These are phyloP conservation scores for Leucoma salicis DNA, from an alignment of 2,888 invertebrate species.

Conservation along the genomic window DNA sequence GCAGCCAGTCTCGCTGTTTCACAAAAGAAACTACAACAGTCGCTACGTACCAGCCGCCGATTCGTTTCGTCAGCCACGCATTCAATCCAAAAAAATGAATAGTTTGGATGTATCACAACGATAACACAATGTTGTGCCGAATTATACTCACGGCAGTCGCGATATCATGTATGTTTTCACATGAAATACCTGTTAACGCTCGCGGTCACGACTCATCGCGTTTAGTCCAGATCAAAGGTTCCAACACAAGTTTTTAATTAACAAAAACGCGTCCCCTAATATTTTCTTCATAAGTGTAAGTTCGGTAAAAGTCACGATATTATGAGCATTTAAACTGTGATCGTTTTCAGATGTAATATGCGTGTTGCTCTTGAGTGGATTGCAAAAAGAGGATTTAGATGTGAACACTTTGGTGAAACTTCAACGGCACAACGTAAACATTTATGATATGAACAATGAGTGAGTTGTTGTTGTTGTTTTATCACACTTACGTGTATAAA, in stretches of 20 bases:
- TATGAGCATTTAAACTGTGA: slow-evolving; percentile 25
- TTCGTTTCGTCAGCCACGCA: slow-evolving; percentile 10
- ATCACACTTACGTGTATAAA: too few species aligned
- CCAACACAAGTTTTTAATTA: slow-evolving; percentile 46
- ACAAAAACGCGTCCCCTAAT: too few species aligned
- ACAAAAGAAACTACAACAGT: slow-evolving; percentile 17
- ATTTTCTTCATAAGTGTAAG: too few species aligned
- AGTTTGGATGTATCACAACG: slow-evolving; percentile 29
- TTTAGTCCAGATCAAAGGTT: slow-evolving; percentile 72
- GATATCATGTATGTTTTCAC: slow-evolving; percentile 73
- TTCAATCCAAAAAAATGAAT: slow-evolving; percentile 25
- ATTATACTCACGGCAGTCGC: slow-evolving; percentile 54
- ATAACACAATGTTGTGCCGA: slow-evolving; percentile 68
- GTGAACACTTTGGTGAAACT: slow-evolving; percentile 57
- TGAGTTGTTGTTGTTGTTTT: slow-evolving; percentile 37
- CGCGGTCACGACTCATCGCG: slow-evolving; percentile 50
- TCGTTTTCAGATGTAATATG: slow-evolving; percentile 70
- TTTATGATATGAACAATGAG: slow-evolving; percentile 60
- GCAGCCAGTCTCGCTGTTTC: slow-evolving; percentile 11
- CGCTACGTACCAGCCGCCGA: slow-evolving; percentile 9
- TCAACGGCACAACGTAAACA: slow-evolving; percentile 59
- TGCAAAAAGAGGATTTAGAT: slow-evolving; percentile 69
- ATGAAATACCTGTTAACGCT: slow-evolving; percentile 46
- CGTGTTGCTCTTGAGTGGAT: slow-evolving; percentile 64
- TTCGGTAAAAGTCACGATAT: not conserved